Conservation (phyloP, 2,113 vertebrate species). For the Ranitomeya variabilis region DNA sequence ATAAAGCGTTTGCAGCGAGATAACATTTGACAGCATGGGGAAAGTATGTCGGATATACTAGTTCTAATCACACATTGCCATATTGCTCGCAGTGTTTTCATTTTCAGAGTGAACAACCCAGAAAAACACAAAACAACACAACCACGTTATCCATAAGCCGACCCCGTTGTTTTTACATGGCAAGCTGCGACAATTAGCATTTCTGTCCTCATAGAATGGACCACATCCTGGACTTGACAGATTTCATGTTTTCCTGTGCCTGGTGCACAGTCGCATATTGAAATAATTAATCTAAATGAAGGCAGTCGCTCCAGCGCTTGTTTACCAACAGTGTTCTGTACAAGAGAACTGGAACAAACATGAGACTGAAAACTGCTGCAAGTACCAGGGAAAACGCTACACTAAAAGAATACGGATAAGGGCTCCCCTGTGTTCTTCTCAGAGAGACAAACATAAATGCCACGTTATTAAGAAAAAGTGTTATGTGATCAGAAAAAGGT, state of each 20-base stretch:
- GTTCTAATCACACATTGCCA: constrained; percentile 19
- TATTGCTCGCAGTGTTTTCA: neutral
- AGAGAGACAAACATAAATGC: too few relatives aligned
- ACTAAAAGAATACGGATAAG: neutral
- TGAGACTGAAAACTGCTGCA: neutral
- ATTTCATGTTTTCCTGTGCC: neutral
- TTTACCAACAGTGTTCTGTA: constrained; percentile 14
- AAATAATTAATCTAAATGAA: constrained; percentile 31
- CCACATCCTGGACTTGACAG: constrained; percentile 16
- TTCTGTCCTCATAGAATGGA: neutral
- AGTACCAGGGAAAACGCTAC: neutral
- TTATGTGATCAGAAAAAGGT: too few relatives aligned
- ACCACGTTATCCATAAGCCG: neutral
- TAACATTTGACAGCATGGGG: constrained; percentile 39
- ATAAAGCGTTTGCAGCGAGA: constrained; percentile 16
- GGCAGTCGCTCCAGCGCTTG: neutral
- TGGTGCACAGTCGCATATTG: neutral
- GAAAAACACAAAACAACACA: neutral
- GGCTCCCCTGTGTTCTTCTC: too few relatives aligned
- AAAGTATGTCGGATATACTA: constrained; percentile 30
- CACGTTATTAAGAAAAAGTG: too few relatives aligned
- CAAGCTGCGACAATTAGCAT: neutral
- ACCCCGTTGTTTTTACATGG: neutral
- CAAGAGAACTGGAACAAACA: neutral
- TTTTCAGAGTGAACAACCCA: neutral